Percentiles rank a stretch among this genome's conserved stretches.
phyloP scores from a whole-genome alignment of 2,113 vertebrate genomes.

The Phrynocephalus versicolor region DNA sequence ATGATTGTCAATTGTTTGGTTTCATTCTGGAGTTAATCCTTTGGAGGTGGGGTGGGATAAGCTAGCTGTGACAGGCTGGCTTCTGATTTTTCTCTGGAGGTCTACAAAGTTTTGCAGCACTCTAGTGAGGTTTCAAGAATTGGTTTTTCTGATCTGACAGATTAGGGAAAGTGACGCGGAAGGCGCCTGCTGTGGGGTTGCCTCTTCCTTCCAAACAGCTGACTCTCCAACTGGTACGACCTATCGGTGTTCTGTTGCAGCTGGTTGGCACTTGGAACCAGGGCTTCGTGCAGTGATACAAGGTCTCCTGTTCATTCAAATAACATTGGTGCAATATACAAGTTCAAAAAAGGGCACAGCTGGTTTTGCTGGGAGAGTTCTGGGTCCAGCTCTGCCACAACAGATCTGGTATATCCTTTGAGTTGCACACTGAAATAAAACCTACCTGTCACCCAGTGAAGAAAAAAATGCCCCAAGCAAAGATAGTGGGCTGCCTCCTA shows the following conservation, averaged over 20 bases:
- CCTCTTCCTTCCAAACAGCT: neutral
- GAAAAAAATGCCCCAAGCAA: neutral
- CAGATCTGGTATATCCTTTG: neutral
- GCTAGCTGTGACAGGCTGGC: no score
- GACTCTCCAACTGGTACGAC: neutral
- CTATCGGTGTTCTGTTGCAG: neutral
- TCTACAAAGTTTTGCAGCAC: no score
- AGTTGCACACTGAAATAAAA: neutral
- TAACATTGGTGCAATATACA: no score
- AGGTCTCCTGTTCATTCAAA: neutral
- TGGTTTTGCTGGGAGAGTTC: neutral
- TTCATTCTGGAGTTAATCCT: no score
- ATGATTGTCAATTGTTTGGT: no score
- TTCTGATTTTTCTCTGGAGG: no score
- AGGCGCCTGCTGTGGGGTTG: neutral
- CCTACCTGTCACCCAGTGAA: neutral
- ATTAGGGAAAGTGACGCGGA: neutral
- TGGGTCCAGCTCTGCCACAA: neutral
- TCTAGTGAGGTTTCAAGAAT: no score
- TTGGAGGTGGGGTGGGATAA: no score
- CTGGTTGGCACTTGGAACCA: neutral
- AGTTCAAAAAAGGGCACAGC: neutral
- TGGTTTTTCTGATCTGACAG: no score
- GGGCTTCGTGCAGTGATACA: neutral
- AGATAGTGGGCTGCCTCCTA: neutral